These are phyloP conservation scores for Drosophila paulistorum DNA, from an alignment of 1,140 invertebrate genomes.

Conservation along the genomic window DNA sequence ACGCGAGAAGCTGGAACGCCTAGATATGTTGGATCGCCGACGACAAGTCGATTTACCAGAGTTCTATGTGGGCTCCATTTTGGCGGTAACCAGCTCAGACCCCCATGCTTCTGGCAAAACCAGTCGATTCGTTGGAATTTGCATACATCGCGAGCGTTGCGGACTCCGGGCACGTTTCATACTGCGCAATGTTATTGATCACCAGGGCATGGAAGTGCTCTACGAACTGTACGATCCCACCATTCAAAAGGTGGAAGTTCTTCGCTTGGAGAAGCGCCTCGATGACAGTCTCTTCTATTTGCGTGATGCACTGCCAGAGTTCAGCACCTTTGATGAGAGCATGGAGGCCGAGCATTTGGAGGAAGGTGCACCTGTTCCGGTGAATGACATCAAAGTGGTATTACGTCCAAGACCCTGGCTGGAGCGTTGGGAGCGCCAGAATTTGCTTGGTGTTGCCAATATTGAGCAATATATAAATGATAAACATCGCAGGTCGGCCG, in stretches of 20 bases:
- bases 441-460: conserved; percentile 91
- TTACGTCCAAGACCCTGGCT: conserved; percentile 94
- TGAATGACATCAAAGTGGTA: conserved; percentile 94
- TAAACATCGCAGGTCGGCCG: conserved; percentile 85
- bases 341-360: conserved; percentile 93
- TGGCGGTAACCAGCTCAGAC: conserved; percentile 96
- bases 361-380: conserved; percentile 90
- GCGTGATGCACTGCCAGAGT: conserved; percentile 95
- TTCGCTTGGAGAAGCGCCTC: conserved; percentile 95
- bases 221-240: conserved; percentile 98
- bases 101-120: conserved; percentile 92
- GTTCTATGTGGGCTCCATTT: conserved; percentile 97
- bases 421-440: conserved; percentile 91
- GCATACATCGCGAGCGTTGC: conserved; percentile 91
- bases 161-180: conserved; percentile 94
- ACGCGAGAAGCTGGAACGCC: conserved; percentile 94
- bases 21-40: conserved; percentile 94
- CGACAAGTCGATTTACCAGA: conserved; percentile 94
- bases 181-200: conserved; percentile 96
- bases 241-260: conserved; percentile 94
- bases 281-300: conserved; percentile 96
- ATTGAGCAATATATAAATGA: conserved; percentile 86
- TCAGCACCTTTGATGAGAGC: conserved; percentile 96
- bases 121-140: conserved; percentile 97
- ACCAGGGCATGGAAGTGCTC: conserved; percentile 89